Base-by-base conservation (phyloP, 2,888 invertebrate species). In the Tetranychus truncatus region DNA sequence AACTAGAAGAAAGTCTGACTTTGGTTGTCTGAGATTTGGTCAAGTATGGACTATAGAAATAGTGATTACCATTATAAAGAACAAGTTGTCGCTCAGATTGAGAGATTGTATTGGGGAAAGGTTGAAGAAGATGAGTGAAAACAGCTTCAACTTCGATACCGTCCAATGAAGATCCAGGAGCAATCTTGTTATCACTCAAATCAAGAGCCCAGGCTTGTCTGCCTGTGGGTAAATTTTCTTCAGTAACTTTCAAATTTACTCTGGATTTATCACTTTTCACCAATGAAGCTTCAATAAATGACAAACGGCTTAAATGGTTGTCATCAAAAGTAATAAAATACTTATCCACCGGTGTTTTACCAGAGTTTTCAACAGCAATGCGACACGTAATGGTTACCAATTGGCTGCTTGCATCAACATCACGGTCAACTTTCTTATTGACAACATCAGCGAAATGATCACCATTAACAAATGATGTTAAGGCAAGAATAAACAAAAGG, bases 31-130 rank as follows among this genome's bases (percentile, higher is more conserved):
- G 95, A 66, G 89, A 88, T 0, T 83, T 82, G 0, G 92, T 89
- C 76, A 84, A 82, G 83, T 97, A 99, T 0, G 94, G 92, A 0
- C 91, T 88, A 81, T 88, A 93, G 75, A 90, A 85, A 81, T 92
- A 91, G 76, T 91, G 86, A 81, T 89, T 92, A 45, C 94, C 95
- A 78, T 85, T 87, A 82, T 90, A 96, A 79, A 90, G 87, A 0
- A 99, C 92, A 78, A 94, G 85, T 81, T 99, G 99, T 80, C 92
- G 91, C 81, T 99, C 97, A 77, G 91, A 89, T 82, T 99, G 99
- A 0, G 88, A 86, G 77, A 99, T 95, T 79, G 89, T 87, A 11
- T 88, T 88, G 1, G 99, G 99, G 83, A 90, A 91, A 0, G 97
- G 92, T 46, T 84, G 82, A 45, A 96, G 84, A 20, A 88, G 86